Percentiles rank a stretch among this genome's conserved stretches.
These are phyloP conservation scores for Pangasius krempfi DNA, from an alignment of 2,797 vertebrate species.

Conservation along the genomic window DNA sequence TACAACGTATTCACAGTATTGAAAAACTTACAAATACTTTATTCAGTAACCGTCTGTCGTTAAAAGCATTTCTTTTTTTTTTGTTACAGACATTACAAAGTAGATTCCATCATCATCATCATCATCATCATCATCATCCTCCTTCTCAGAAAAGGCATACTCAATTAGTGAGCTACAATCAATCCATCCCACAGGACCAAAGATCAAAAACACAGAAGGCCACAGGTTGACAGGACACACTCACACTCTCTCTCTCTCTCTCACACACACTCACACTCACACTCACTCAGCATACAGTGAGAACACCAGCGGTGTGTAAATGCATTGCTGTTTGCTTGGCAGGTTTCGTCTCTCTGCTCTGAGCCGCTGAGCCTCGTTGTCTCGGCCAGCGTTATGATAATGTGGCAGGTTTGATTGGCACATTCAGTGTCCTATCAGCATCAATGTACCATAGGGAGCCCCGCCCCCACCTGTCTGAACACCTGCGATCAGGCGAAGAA, in stretches of 20 bases:
- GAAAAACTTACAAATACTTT: slow-evolving; percentile 58
- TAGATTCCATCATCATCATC: not conserved
- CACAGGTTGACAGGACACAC: slow-evolving; percentile 44
- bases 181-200: slow-evolving; percentile 16
- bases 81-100: slow-evolving; percentile 51
- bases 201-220: slow-evolving; percentile 50
- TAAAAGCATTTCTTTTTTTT: slow-evolving; percentile 35
- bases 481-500: slow-evolving; percentile 11
- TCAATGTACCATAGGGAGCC: not conserved
- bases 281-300: slow-evolving; percentile 11
- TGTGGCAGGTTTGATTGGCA: slow-evolving; percentile 65
- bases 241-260: not conserved
- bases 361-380: not conserved
- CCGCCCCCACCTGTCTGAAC: not conserved
- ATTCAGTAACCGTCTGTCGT: slow-evolving; percentile 49
- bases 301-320: slow-evolving; percentile 5
- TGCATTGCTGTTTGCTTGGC: slow-evolving; percentile 47
- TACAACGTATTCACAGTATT: not conserved
- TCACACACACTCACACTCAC: slow-evolving; percentile 1
- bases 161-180: slow-evolving; percentile 42
- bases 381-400: slow-evolving; percentile 40
- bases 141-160: not conserved
- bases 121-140: not conserved
- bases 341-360: slow-evolving; percentile 17
- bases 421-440: slow-evolving; percentile 64